phyloP scores from a whole-genome alignment of 2,113 vertebrate species.

The Climacteris rufus region DNA sequence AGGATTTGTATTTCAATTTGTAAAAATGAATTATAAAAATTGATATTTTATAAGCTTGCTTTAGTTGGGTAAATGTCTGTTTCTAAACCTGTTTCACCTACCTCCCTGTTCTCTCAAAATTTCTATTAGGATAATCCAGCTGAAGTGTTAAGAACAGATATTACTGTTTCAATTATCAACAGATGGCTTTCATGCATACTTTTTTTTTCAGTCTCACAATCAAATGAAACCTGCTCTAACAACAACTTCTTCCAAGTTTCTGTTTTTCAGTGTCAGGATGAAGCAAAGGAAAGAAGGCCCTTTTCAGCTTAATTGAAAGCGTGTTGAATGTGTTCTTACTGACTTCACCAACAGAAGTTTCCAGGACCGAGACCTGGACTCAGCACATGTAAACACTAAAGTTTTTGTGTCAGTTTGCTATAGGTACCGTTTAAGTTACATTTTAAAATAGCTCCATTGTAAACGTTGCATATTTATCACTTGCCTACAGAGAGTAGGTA shows the following conservation, averaged over 20 bases:
- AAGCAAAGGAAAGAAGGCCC: not conserved
- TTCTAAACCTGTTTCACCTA: constrained; percentile 13
- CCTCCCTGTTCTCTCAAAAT: not conserved
- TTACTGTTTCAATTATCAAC: not conserved
- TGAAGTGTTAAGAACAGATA: constrained; percentile 10
- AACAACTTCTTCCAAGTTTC: not conserved
- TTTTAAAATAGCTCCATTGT: constrained; percentile 59
- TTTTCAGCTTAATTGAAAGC: not conserved
- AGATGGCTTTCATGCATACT: not conserved
- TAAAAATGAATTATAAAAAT: constrained; percentile 3
- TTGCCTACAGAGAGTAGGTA: constrained; percentile 58
- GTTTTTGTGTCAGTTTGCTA: not conserved
- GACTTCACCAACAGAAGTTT: not conserved
- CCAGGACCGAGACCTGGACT: not conserved
- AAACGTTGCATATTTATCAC: constrained; percentile 34
- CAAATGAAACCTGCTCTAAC: not conserved
- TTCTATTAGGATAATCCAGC: constrained; percentile 1
- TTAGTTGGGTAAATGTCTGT: not conserved
- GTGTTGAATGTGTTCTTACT: not conserved
- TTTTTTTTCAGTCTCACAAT: not conserved
- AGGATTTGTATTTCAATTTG: constrained; percentile 25
- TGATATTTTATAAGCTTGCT: not conserved
- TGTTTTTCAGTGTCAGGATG: not conserved
- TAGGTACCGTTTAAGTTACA: constrained; percentile 4
- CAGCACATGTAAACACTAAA: not conserved